phyloP scores from a whole-genome alignment of 1,140 invertebrate species.

The Sesamia nonagrioides region DNA sequence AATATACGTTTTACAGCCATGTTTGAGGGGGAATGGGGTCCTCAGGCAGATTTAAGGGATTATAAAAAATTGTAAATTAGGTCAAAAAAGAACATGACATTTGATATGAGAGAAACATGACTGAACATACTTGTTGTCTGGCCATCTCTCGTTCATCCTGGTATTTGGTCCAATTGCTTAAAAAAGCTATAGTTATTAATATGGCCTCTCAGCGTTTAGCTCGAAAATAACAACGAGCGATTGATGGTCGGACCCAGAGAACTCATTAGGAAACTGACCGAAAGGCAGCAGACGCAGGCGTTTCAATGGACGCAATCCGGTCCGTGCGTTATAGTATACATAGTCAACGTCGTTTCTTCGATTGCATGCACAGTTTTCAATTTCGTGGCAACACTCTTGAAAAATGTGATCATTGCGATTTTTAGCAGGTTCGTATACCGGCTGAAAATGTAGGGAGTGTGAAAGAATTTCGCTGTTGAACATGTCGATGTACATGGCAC shows the following conservation, averaged over 20 bases:
- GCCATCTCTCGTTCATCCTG: too few relatives aligned
- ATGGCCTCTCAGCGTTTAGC: background rate
- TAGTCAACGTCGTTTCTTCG: background rate
- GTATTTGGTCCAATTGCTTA: too few relatives aligned
- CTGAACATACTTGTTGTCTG: background rate
- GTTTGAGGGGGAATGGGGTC: too few relatives aligned
- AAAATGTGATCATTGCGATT: background rate
- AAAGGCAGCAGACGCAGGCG: background rate
- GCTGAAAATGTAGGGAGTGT: background rate
- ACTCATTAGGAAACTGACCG: background rate
- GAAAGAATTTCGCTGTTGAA: background rate
- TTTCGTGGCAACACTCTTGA: background rate
- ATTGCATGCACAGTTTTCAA: background rate
- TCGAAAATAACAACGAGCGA: constrained; percentile 15
- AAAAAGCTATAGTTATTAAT: background rate
- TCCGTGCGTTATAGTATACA: background rate
- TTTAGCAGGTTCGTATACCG: constrained; percentile 1
- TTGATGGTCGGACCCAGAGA: constrained; percentile 3
- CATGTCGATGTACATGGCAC: background rate
- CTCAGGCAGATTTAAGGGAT: too few relatives aligned
- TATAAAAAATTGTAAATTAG: too few relatives aligned
- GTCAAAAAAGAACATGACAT: too few relatives aligned
- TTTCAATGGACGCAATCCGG: constrained; percentile 11
- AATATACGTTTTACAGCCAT: too few relatives aligned
- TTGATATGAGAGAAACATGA: background rate